Percentiles rank a stretch among this genome's conserved stretches.
Conservation (phyloP, 1,140 invertebrate genomes). For the Pomacea maculata region DNA sequence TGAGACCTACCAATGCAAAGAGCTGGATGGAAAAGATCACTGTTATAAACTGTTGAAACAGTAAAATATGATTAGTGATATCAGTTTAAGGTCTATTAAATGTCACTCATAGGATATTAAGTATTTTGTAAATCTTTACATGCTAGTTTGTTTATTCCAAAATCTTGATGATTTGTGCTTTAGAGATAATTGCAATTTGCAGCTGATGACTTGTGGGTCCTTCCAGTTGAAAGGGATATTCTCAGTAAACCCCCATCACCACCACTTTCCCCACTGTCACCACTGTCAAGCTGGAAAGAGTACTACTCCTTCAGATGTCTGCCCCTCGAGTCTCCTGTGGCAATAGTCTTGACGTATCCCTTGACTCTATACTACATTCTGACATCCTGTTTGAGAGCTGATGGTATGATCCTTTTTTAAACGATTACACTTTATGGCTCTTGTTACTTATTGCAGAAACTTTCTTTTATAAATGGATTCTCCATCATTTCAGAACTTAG, state of each 20-base stretch:
- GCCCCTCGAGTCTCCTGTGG: constrained; percentile 38
- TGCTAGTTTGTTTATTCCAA: too few relatives aligned
- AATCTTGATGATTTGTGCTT: too few relatives aligned
- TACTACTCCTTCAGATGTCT: constrained; percentile 46
- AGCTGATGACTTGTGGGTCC: constrained; percentile 27
- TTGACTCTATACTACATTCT: constrained; percentile 42
- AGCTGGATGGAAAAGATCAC: too few relatives aligned
- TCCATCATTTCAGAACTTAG: too few relatives aligned
- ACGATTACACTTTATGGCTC: neutral
- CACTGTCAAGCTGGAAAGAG: constrained; percentile 32
- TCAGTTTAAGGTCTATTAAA: too few relatives aligned
- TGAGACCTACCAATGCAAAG: too few relatives aligned
- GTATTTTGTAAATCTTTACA: too few relatives aligned
- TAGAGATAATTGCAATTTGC: neutral
- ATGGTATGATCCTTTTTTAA: constrained; percentile 8
- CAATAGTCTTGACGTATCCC: constrained; percentile 40
- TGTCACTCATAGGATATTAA: too few relatives aligned
- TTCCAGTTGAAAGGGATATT: constrained; percentile 23
- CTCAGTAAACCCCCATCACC: constrained; percentile 12
- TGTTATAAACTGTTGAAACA: too few relatives aligned
- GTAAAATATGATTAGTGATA: too few relatives aligned
- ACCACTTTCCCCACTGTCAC: neutral
- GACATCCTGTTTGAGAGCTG: constrained; percentile 7
- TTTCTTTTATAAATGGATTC: too few relatives aligned
- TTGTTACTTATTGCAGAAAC: neutral